Evolutionary conservation across 2,113 vertebrate species (phyloP).

Genomic region (Sakesphorus luctuosus): DNA sequence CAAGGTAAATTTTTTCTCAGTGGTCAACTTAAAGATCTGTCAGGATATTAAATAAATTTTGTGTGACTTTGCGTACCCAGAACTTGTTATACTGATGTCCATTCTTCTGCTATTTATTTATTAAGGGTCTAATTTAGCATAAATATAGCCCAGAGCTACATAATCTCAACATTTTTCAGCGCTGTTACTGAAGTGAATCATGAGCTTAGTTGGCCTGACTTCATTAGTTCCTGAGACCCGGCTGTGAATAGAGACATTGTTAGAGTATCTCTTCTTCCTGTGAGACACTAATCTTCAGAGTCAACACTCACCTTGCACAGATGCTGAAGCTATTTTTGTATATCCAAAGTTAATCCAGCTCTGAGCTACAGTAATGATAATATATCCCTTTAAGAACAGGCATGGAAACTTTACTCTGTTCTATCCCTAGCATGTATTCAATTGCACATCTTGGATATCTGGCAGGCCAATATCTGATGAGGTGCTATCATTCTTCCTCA

Average conservation of each 20-base stretch:
- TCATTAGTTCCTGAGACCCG: neutral
- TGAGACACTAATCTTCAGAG: conserved; percentile 17
- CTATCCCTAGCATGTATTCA: neutral
- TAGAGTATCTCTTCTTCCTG: neutral
- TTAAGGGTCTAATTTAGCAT: neutral
- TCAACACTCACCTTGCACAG: conserved; percentile 43
- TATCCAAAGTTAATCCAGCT: conserved; percentile 49
- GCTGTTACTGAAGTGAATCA: neutral
- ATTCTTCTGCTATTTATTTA: neutral
- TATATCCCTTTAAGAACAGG: neutral
- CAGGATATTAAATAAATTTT: neutral
- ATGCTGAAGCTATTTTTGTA: conserved; percentile 21
- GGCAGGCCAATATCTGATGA: neutral
- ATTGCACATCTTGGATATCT: neutral
- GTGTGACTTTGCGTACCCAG: neutral
- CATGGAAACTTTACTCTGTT: neutral
- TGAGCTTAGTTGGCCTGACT: neutral
- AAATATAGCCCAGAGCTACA: neutral
- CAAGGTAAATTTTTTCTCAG: neutral
- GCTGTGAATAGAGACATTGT: neutral
- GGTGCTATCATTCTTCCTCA: neutral
- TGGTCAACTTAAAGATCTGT: neutral
- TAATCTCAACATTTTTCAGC: neutral
- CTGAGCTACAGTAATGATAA: conserved; percentile 5
- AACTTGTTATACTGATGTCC: neutral